Percentiles rank a stretch among this genome's conserved stretches.
Evolutionary conservation across 2,888 invertebrate species (phyloP).

Genomic region (Polylopha cassiicola): DNA sequence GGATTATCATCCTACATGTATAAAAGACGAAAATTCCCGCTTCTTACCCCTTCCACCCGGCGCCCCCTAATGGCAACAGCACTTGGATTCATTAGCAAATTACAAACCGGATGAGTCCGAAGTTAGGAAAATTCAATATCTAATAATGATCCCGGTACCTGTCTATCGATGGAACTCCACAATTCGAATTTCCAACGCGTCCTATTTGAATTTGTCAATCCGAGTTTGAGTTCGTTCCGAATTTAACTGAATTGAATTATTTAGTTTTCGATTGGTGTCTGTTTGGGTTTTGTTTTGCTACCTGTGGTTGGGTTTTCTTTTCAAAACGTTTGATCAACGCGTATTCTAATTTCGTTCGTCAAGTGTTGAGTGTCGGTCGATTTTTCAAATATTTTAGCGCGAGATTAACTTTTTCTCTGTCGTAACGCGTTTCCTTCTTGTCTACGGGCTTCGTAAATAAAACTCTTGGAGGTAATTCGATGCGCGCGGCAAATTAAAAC

Average conservation of each 20-base stretch:
- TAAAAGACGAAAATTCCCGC: conserved; percentile 73
- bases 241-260: conserved; percentile 66
- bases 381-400: conserved; percentile 33
- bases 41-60: conserved; percentile 63
- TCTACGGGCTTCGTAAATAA: conserved; percentile 63
- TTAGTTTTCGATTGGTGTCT: conserved; percentile 69
- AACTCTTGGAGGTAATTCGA: conserved; percentile 71
- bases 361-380: conserved; percentile 15
- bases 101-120: conserved; percentile 78
- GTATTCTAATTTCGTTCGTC: conserved; percentile 16
- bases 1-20: conserved; percentile 74
- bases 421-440: conserved; percentile 64
- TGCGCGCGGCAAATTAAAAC: conserved; percentile 69
- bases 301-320: conserved; percentile 42
- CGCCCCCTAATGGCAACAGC: conserved; percentile 65
- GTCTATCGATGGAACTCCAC: conserved; percentile 48
- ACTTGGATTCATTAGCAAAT: conserved; percentile 79
- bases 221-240: conserved; percentile 53
- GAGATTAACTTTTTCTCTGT: conserved; percentile 51
- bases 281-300: conserved; percentile 58
- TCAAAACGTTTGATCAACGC: conserved; percentile 7
- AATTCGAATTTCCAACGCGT: conserved; percentile 35
- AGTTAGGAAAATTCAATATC: conserved; percentile 78
- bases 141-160: conserved; percentile 75
- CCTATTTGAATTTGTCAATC: conserved; percentile 68